These are phyloP conservation scores for Syngnathus floridae DNA, from an alignment of 2,113 vertebrate genomes.

Conservation along the genomic window DNA sequence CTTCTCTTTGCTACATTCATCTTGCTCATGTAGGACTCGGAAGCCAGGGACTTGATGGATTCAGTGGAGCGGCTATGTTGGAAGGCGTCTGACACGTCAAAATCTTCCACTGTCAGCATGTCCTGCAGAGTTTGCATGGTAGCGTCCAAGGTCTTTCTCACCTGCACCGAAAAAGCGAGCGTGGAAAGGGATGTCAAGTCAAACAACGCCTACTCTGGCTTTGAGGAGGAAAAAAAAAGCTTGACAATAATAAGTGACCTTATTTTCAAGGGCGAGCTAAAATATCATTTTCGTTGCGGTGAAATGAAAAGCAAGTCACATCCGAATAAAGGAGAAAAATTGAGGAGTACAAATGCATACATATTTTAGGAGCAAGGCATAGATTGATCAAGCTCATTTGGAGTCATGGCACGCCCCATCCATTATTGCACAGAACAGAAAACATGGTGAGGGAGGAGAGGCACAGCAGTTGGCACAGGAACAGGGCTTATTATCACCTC, in stretches of 20 bases:
- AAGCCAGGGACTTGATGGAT: constrained; percentile 88
- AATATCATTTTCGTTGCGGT: constrained; percentile 15
- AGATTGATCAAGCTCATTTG: constrained; percentile 46
- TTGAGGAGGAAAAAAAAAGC: background rate
- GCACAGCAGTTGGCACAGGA: constrained; percentile 17
- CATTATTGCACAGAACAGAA: constrained; percentile 34
- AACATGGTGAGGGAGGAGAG: constrained; percentile 14
- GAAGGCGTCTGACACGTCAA: constrained; percentile 96
- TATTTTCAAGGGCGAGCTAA: constrained; percentile 18
- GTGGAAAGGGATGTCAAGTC: constrained; percentile 9
- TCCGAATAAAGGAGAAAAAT: constrained; percentile 11
- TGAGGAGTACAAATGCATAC: constrained; percentile 12
- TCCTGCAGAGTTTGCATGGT: constrained; percentile 98
- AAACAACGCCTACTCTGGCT: background rate
- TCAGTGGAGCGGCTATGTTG: constrained; percentile 97
- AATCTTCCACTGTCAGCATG: constrained; percentile 97
- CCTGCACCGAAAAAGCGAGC: constrained; percentile 62
- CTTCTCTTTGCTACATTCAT: constrained; percentile 90
- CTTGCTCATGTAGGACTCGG: constrained; percentile 97
- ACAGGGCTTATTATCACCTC: constrained; percentile 29
- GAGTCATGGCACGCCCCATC: constrained; percentile 33
- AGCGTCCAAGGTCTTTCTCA: constrained; percentile 94
- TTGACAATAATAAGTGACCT: background rate
- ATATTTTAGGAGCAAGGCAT: constrained; percentile 20
- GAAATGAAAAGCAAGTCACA: constrained; percentile 11